A percentile compares a stretch with the other conserved stretches of the same genome.
These are phyloP conservation scores for Zoanthus sociatus DNA, from an alignment of 92 coral and sea anemone species.

Conservation along the genomic window DNA sequence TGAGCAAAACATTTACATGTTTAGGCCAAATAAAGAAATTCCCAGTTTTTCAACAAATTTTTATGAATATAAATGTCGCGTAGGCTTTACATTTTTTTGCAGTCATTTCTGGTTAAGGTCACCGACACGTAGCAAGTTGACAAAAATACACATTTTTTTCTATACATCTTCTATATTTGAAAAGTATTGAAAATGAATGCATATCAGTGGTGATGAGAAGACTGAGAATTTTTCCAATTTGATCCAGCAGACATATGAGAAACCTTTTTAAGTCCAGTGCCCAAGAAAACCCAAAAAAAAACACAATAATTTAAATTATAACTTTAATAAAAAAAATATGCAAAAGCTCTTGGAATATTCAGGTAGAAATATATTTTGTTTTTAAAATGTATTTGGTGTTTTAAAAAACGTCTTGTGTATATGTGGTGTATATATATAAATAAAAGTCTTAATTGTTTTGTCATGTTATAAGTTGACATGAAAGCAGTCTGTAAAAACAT, in stretches of 20 bases:
- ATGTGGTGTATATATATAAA: neutral
- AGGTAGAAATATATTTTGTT: neutral
- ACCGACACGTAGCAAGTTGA: too few relatives aligned
- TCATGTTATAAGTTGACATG: neutral
- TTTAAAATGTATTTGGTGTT: constrained; percentile 10
- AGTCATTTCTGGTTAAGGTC: neutral
- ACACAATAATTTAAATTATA: neutral
- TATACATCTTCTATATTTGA: neutral
- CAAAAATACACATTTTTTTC: neutral
- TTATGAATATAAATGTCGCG: neutral
- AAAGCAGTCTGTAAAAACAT: neutral
- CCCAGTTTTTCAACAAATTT: neutral
- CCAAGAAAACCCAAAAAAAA: neutral
- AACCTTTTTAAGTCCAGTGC: neutral
- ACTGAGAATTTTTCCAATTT: neutral
- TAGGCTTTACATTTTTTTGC: neutral
- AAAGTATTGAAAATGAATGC: neutral
- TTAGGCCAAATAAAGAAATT: neutral
- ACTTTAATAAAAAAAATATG: neutral
- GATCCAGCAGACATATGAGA: neutral
- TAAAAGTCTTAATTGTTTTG: neutral
- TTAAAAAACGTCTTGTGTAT: neutral
- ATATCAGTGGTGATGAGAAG: neutral
- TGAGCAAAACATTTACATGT: neutral
- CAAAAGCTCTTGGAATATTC: constrained; percentile 8